Percentiles rank a stretch among this genome's conserved stretches.
phyloP scores from a whole-genome alignment of 2,888 invertebrate species.

The Campoplex nolae region DNA sequence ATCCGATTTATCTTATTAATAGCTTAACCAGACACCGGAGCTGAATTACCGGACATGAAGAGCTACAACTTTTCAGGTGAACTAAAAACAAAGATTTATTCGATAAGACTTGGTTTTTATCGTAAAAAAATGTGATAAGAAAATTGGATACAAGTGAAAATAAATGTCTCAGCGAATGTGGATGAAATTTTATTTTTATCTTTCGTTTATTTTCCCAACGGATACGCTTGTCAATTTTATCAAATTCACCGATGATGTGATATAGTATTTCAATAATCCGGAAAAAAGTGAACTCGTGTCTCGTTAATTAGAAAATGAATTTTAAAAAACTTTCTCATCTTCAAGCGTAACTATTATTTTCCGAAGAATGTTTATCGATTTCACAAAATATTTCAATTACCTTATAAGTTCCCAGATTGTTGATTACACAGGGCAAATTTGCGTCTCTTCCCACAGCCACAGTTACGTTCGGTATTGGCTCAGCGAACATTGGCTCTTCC shows the following conservation, averaged over 20 bases:
- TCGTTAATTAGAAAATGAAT: neutral
- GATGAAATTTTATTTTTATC: neutral
- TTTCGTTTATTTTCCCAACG: neutral
- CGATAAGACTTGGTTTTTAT: neutral
- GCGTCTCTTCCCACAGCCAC: slow-evolving; percentile 96
- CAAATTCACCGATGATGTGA: neutral
- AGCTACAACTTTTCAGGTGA: neutral
- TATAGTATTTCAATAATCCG: neutral
- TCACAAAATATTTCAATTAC: slow-evolving; percentile 84
- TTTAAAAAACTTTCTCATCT: neutral
- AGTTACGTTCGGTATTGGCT: slow-evolving; percentile 96
- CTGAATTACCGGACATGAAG: neutral
- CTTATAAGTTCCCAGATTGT: slow-evolving; percentile 95
- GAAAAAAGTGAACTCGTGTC: neutral
- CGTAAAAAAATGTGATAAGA: neutral
- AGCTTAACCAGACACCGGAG: slow-evolving; percentile 37
- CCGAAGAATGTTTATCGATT: neutral
- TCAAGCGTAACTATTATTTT: neutral
- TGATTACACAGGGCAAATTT: slow-evolving; percentile 95
- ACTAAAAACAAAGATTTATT: neutral
- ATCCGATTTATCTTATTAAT: slow-evolving; percentile 56
- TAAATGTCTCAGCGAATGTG: neutral
- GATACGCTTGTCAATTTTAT: neutral
- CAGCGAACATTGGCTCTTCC: slow-evolving; percentile 94
- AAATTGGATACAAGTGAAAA: neutral